Percentiles rank a stretch among this genome's conserved stretches.
These are phyloP conservation scores for Cinara cedri DNA, from an alignment of 2,888 invertebrate genomes.

Conservation along the genomic window DNA sequence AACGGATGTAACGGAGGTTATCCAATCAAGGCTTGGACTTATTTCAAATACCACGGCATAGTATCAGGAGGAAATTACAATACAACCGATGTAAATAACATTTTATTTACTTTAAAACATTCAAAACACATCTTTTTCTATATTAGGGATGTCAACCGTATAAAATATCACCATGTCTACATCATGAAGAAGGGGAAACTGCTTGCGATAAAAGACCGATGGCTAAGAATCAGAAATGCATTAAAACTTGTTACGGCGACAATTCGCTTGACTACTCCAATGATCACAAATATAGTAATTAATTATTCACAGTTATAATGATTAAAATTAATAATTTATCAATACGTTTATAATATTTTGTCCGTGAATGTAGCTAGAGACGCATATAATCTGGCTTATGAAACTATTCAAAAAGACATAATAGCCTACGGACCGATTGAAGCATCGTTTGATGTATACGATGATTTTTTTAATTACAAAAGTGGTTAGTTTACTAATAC, in stretches of 20 bases:
- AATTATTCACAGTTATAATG: not conserved
- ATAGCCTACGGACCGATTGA: constrained; percentile 87
- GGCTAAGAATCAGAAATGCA: not conserved
- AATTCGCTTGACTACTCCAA: not conserved
- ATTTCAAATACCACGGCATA: constrained; percentile 20
- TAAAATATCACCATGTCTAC: not conserved
- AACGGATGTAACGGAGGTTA: constrained; percentile 42
- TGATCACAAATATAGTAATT: constrained; percentile 4
- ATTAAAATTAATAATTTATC: not conserved
- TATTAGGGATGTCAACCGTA: constrained; percentile 43
- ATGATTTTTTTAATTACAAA: constrained; percentile 84
- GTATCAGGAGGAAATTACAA: constrained; percentile 43
- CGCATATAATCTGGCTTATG: constrained; percentile 56
- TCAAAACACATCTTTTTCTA: not conserved
- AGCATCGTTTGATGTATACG: constrained; percentile 85
- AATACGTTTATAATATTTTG: not conserved
- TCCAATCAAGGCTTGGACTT: constrained; percentile 29
- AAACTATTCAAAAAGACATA: constrained; percentile 82
- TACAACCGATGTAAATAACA: constrained; percentile 19
- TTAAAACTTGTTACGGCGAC: constrained; percentile 16
- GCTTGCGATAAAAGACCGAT: not conserved
- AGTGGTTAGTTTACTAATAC: constrained; percentile 66
- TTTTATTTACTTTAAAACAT: not conserved
- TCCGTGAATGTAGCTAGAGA: constrained; percentile 22
- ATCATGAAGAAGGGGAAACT: not conserved